A percentile compares a stretch with the other conserved stretches of the same genome.
Evolutionary conservation across 2,888 invertebrate genomes (phyloP).

Genomic region (Euzophera pinguis): DNA sequence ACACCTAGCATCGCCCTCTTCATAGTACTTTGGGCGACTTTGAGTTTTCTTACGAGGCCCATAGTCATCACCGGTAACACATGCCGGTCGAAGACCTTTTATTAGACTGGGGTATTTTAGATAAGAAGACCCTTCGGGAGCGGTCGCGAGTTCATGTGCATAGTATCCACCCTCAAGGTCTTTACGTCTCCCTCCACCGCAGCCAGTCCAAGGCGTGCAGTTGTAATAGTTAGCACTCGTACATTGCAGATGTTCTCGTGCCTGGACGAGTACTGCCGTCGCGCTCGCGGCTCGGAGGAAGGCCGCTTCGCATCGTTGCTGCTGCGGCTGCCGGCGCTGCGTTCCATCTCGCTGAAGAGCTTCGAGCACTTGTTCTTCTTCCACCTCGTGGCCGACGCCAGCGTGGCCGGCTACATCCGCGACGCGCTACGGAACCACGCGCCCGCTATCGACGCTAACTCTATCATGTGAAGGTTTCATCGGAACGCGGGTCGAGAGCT

Average conservation of each 20-base stretch:
- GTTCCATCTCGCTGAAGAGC: conserved; percentile 96
- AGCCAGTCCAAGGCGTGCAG: conserved; percentile 93
- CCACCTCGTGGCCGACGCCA: conserved; percentile 92
- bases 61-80: too few species aligned
- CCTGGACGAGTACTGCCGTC: conserved; percentile 96
- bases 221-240: too few species aligned
- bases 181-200: conserved; percentile 92
- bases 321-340: conserved; percentile 91
- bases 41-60: too few species aligned
- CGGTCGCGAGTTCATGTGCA: too few species aligned
- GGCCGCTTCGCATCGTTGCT: conserved; percentile 97
- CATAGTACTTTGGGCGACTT: too few species aligned
- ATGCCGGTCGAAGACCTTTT: too few species aligned
- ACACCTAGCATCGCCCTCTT: too few species aligned
- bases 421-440: conserved; percentile 86
- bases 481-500: background rate
- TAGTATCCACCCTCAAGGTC: conserved; percentile 71
- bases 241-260: conserved; percentile 86
- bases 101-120: too few species aligned
- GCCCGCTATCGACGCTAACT: conserved; percentile 62
- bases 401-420: conserved; percentile 90
- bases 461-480: conserved; percentile 37
- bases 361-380: conserved; percentile 97
- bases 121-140: too few species aligned
- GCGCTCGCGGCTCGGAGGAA: conserved; percentile 92